Evolutionary conservation across 2,113 vertebrate species (phyloP).

Genomic region (Pholis gunnellus): DNA sequence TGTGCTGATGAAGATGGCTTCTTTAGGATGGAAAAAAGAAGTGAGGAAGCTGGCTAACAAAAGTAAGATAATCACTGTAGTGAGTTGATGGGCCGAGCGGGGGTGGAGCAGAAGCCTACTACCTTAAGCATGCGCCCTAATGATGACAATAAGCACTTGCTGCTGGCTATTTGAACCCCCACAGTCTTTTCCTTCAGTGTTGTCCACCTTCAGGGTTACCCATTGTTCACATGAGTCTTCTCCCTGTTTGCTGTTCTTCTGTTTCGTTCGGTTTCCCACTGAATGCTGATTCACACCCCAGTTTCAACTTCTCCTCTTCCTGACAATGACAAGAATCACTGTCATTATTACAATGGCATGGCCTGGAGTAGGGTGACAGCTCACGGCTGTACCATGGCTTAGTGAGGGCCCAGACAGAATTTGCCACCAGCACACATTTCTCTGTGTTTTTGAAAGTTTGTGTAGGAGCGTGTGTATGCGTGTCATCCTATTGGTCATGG

Average conservation of each 20-base stretch:
- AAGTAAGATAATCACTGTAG: slow-evolving; percentile 11
- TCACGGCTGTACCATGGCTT: slow-evolving; percentile 72
- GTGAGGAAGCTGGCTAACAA: slow-evolving; percentile 29
- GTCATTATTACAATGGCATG: slow-evolving; percentile 81
- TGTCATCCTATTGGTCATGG: slow-evolving; percentile 31
- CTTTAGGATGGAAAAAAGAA: slow-evolving; percentile 11
- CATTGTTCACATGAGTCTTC: slow-evolving; percentile 78
- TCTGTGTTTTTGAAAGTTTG: slow-evolving; percentile 40
- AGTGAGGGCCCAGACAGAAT: slow-evolving; percentile 67
- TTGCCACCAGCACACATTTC: slow-evolving; percentile 67
- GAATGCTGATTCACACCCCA: slow-evolving; percentile 82
- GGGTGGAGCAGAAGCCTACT: slow-evolving; percentile 64
- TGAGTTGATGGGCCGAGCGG: slow-evolving; percentile 47
- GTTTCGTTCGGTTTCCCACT: slow-evolving; percentile 77
- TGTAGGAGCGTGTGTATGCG: neutral
- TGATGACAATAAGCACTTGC: slow-evolving; percentile 64
- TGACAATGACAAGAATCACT: slow-evolving; percentile 87
- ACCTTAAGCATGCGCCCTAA: slow-evolving; percentile 72
- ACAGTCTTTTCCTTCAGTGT: slow-evolving; percentile 49
- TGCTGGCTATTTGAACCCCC: slow-evolving; percentile 59
- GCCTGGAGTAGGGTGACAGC: slow-evolving; percentile 71
- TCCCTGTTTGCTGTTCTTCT: slow-evolving; percentile 77
- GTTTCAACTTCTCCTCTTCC: slow-evolving; percentile 88
- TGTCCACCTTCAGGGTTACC: slow-evolving; percentile 70
- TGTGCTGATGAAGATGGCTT: slow-evolving; percentile 38